phyloP scores from a whole-genome alignment of 2,888 invertebrate species.

The Fragum whitleyi region DNA sequence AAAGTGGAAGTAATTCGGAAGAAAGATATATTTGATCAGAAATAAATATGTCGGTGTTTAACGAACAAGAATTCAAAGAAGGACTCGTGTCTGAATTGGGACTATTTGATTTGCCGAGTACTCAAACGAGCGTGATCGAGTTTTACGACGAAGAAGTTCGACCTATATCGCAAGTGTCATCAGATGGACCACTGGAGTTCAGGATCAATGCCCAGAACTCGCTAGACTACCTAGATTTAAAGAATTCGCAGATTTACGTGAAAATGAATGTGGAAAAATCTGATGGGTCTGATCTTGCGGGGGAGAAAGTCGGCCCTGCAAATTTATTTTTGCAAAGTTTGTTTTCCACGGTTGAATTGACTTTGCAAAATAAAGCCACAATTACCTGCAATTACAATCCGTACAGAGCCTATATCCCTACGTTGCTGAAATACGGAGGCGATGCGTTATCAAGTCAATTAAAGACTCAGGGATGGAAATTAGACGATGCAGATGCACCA shows the following conservation, averaged over 20 bases:
- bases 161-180: slow-evolving; percentile 44
- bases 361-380: slow-evolving; percentile 58
- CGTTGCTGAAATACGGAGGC: slow-evolving; percentile 50
- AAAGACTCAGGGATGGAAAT: slow-evolving; percentile 46
- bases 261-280: slow-evolving; percentile 48
- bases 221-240: slow-evolving; percentile 55
- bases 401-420: slow-evolving; percentile 58
- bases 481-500: slow-evolving; percentile 41
- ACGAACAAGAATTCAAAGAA: slow-evolving; percentile 50
- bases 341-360: slow-evolving; percentile 60
- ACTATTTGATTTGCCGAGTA: slow-evolving; percentile 57
- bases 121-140: slow-evolving; percentile 58
- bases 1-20: neutral
- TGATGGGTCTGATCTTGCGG: slow-evolving; percentile 42
- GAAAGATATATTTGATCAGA: slow-evolving; percentile 36
- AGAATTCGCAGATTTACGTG: slow-evolving; percentile 32
- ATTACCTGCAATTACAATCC: slow-evolving; percentile 62
- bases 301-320: slow-evolving; percentile 56
- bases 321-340: slow-evolving; percentile 61
- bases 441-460: slow-evolving; percentile 45
- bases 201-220: slow-evolving; percentile 60
- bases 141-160: slow-evolving; percentile 53
- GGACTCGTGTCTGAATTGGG: slow-evolving; percentile 47
- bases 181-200: slow-evolving; percentile 54
- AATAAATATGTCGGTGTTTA: slow-evolving; percentile 54